A percentile compares a stretch with the other conserved stretches of the same genome.
Conservation (phyloP, 2,113 vertebrate genomes). For the Entomyzon cyanotis region DNA sequence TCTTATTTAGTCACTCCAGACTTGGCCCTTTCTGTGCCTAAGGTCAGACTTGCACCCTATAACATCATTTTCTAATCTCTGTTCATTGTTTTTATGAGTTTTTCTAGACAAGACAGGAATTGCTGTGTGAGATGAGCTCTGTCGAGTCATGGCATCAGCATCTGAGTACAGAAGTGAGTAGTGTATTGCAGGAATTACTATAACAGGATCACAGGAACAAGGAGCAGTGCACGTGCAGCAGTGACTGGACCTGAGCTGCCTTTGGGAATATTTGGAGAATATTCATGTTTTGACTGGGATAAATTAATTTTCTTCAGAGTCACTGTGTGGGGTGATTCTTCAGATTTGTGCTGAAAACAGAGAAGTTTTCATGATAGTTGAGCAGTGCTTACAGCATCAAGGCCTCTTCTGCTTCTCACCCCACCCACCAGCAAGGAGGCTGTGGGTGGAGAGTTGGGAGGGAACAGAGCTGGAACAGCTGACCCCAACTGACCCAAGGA, state of each 20-base stretch:
- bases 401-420: not conserved
- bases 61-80: not conserved
- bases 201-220: not conserved
- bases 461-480: accelerated
- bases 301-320: not conserved
- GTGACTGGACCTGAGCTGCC: not conserved
- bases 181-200: not conserved
- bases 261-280: not conserved
- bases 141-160: not conserved
- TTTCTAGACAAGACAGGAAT: not conserved
- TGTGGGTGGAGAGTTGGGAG: not conserved
- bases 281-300: accelerated
- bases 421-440: not conserved
- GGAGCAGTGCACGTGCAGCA: not conserved
- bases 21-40: not conserved
- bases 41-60: not conserved
- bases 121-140: not conserved
- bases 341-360: not conserved
- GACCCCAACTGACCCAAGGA: not conserved
- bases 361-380: not conserved
- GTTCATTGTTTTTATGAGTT: not conserved
- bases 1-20: not conserved
- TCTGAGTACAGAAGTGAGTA: not conserved
- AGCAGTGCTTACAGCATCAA: not conserved
- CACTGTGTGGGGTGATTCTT: not conserved